Base-by-base conservation (phyloP, 1,140 invertebrate genomes). In the Dinothrombium tinctorium region DNA sequence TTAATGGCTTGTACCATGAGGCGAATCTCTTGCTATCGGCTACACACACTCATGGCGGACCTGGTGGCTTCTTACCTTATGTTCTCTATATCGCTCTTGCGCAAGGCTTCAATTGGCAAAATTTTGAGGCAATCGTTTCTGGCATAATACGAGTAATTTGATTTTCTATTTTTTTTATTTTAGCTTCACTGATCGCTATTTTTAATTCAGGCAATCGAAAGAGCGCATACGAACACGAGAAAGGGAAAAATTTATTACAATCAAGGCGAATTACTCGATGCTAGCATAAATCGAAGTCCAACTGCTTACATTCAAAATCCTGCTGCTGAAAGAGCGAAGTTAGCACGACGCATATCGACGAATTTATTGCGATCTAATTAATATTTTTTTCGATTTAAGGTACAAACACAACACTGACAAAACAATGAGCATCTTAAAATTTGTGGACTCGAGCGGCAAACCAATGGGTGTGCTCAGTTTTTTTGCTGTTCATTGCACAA, bases 401-500 rank as follows among this genome's bases (percentile, higher is more conserved):
- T 89, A 83, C 53, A 57, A 69, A 40, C 62, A 81, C 47, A 61
- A 90, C 50, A 72, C 74, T 1, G 87, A 94, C 55, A 89, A 84
- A 55, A 71, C 64, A 0, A 66, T 92, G 57, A 68, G 71, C 0
- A 73, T 89, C 47, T 50, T 92, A 1, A 71, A 76, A 44, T 74
- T 94, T 45, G 58, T 63, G 0, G 58, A 64, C 25, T 41, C 37
- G 0, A 60, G 71, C 36, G 59, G 67, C 20, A 50, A 54, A 37
- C 60, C 50, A 3, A 51, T 62, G 5, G 60, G 58, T 23, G 57
- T 59, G 53, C 53, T 53, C 44, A 86, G 80, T 55, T 94, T 84
- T 86, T 90, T 80, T 56, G 75, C 87, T 0, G 82, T 92, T 2
- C 87, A 94, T 55, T 73, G 78, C 1, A 86, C 80, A 2, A 84